These are phyloP conservation scores for Lordiphosa mommai DNA, from an alignment of 1,140 invertebrate genomes.

Conservation along the genomic window DNA sequence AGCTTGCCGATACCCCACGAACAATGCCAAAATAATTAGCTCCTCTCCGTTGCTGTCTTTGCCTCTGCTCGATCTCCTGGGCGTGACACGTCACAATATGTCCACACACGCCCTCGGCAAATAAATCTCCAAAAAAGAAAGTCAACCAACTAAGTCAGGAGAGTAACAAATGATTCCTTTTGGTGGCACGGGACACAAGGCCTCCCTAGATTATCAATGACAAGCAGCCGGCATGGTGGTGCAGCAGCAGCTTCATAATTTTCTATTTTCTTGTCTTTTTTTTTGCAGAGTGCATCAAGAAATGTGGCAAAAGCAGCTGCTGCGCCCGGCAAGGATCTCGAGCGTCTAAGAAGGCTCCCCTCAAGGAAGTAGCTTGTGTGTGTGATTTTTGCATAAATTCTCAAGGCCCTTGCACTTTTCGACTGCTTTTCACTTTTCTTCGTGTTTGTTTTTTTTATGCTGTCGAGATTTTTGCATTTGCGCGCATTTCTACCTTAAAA, in stretches of 20 bases:
- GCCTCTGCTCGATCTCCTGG: constrained; percentile 31
- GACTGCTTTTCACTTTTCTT: constrained; percentile 45
- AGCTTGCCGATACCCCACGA: constrained; percentile 54
- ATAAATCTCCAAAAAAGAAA: constrained; percentile 61
- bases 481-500: constrained; percentile 65
- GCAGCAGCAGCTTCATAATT: constrained; percentile 68
- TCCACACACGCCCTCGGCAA: constrained; percentile 61
- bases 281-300: constrained; percentile 44
- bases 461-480: constrained; percentile 73
- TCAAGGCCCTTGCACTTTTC: constrained; percentile 63
- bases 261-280: constrained; percentile 42
- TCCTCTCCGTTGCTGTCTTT: constrained; percentile 45
- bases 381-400: constrained; percentile 58
- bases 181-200: constrained; percentile 51
- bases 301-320: constrained; percentile 31
- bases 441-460: constrained; percentile 30
- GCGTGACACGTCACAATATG: constrained; percentile 74
- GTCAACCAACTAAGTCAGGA: constrained; percentile 28
- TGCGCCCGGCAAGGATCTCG: constrained; percentile 33
- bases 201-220: constrained; percentile 67
- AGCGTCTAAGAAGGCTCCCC: constrained; percentile 39
- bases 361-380: constrained; percentile 29
- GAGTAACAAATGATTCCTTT: constrained; percentile 42
- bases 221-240: constrained; percentile 52
- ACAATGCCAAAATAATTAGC: constrained; percentile 71